Evolutionary conservation across 2,888 invertebrate species (phyloP), one percentile per base, ranked within the genome.

Genomic region (Operophtera brumata): DNA sequence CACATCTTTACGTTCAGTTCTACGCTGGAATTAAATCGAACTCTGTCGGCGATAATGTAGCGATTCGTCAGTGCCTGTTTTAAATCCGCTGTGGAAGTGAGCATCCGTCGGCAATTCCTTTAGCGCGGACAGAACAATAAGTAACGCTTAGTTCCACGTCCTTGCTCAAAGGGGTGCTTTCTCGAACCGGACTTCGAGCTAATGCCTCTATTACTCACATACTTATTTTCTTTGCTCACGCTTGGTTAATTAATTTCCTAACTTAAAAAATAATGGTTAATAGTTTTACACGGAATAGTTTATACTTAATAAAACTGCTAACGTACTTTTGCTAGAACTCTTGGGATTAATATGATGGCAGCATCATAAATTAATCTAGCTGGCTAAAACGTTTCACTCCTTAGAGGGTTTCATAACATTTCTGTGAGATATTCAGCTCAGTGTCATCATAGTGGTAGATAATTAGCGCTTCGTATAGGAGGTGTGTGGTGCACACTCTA

Each of bases 1-100:
- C 59, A 66, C 66, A 69, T 76, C 72, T 74, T 59, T 67, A 30
- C 47, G 68, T 71, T 68, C 60, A 57, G 64, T 62, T 52, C 36
- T 32, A 41, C 51, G 54, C 64, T 66, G 60, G 71, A 78, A 79
- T 82, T 80, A 80, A 82, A 82, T 81, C 73, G 79, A 80, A 77
- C 65, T 73, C 70, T 77, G 83, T 82, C 84, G 81, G 72, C 80
- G 78, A 79, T 84, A 84, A 83, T 83, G 84, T 80, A 77, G 78
- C 82, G 64, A 84, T 84, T 77, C 76, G 75, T 85, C 84, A 84
- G 78, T 82, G 83, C 77, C 82, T 77, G 75, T 69, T 80, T 80
- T 80, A 84, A 83, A 79, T 80, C 83, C 78, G 71, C 71, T 73
- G 70, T 71, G 75, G 77, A 75, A 80, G 80, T 73, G 74, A 77